A percentile compares a stretch with the other conserved stretches of the same genome.
These are phyloP conservation scores for Apostichopus californicus DNA, from an alignment of 35 echinoderm and acorn worm species.

Conservation along the genomic window DNA sequence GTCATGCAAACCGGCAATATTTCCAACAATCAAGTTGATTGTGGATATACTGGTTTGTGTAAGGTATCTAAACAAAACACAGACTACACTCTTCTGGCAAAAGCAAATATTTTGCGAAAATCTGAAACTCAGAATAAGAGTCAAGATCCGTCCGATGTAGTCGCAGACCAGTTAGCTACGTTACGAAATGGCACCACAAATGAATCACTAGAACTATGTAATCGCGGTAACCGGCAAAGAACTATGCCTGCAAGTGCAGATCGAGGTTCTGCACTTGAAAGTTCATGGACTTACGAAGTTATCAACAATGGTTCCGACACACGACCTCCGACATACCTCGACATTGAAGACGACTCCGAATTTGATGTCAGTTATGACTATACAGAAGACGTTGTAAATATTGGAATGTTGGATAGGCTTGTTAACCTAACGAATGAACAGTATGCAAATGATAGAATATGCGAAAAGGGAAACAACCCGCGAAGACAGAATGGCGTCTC, in stretches of 20 bases:
- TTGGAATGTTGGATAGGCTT: neutral
- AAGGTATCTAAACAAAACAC: neutral
- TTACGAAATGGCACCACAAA: too few species aligned
- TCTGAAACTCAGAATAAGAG: neutral
- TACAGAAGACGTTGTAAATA: neutral
- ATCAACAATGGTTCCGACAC: neutral
- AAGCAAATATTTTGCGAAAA: too few species aligned
- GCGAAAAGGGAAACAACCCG: neutral
- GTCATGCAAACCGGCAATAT: too few species aligned
- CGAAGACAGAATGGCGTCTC: neutral
- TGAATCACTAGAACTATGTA: too few species aligned
- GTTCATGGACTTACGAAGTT: neutral
- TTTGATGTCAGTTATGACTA: neutral
- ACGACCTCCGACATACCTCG: neutral
- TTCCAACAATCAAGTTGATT: too few species aligned
- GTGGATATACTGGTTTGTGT: neutral
- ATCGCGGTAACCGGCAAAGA: neutral
- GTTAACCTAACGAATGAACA: neutral
- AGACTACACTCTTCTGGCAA: neutral
- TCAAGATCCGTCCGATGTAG: neutral
- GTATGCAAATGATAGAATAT: neutral
- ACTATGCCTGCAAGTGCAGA: neutral
- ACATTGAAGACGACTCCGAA: neutral
- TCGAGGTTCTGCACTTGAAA: neutral
- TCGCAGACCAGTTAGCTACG: neutral